phyloP scores from a whole-genome alignment of 1,140 invertebrate species.

The Drosophila tani region DNA sequence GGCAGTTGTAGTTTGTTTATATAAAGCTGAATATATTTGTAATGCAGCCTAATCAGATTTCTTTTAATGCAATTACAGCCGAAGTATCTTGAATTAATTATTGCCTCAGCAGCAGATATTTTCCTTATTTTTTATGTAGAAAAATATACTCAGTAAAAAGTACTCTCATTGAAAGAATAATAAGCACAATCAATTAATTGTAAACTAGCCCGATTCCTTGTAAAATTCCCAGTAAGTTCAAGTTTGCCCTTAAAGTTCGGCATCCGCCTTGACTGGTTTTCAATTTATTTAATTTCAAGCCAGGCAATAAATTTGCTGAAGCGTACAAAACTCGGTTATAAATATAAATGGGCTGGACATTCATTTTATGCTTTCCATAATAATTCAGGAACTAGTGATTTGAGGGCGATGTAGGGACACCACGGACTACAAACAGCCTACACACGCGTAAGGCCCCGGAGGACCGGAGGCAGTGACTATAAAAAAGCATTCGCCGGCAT shows the following conservation, averaged over 20 bases:
- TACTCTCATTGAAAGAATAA: no score
- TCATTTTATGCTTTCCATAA: constrained; percentile 81
- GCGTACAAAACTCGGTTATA: constrained; percentile 75
- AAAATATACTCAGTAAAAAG: no score
- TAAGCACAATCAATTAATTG: neutral
- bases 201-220: neutral
- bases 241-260: constrained; percentile 15
- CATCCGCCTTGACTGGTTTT: constrained; percentile 13
- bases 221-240: neutral
- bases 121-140: no score
- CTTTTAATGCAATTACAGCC: no score
- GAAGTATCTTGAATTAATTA: no score
- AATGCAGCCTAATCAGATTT: no score
- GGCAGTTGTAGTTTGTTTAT: no score
- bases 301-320: constrained; percentile 73
- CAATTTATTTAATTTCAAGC: constrained; percentile 66
- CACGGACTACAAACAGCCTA: constrained; percentile 63
- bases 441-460: constrained; percentile 66
- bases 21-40: no score
- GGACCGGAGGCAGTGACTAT: constrained; percentile 58
- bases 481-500: constrained; percentile 43
- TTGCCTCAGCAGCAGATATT: no score
- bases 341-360: constrained; percentile 80
- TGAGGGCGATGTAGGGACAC: constrained; percentile 53
- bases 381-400: constrained; percentile 81